phyloP scores from a whole-genome alignment of 2,797 vertebrate species.

The Enteromius radiatus region DNA sequence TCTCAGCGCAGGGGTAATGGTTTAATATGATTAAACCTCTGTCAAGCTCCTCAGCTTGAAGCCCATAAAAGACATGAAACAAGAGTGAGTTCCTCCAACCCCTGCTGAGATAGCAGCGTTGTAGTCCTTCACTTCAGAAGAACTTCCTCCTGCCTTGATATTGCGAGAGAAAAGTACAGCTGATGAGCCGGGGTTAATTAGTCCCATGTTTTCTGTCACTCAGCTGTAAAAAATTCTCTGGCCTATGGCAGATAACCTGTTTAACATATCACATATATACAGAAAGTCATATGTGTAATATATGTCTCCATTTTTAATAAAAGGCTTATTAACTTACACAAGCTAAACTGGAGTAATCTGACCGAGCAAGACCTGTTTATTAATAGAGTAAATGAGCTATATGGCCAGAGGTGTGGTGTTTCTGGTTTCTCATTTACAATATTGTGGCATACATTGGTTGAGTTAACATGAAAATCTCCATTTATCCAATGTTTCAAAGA shows the following conservation, averaged over 20 bases:
- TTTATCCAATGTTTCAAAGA: not conserved
- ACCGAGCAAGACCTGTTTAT: not conserved
- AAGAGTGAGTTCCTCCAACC: constrained; percentile 7
- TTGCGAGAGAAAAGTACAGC: not conserved
- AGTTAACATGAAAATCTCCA: not conserved
- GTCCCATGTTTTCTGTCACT: constrained; percentile 5
- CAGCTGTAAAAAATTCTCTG: not conserved
- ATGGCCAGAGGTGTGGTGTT: not conserved
- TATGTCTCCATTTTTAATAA: constrained; percentile 18
- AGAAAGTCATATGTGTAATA: not conserved
- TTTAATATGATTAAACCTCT: constrained; percentile 18
- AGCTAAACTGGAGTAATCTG: not conserved
- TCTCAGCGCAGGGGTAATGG: not conserved
- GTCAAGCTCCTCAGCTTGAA: constrained; percentile 21
- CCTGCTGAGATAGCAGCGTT: constrained; percentile 8
- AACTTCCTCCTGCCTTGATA: constrained; percentile 15
- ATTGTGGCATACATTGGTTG: not conserved
- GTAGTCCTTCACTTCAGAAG: constrained; percentile 4
- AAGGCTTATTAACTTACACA: constrained; percentile 3
- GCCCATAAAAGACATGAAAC: constrained; percentile 11
- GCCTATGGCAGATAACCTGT: not conserved
- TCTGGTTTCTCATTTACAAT: constrained; percentile 2
- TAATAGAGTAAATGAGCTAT: not conserved
- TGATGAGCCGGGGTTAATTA: constrained; percentile 10
- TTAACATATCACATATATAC: constrained; percentile 20